Percentiles rank a stretch among this genome's conserved stretches.
Conservation (phyloP, 2,113 vertebrate species). For the Cyprinodon brontotheroides region DNA sequence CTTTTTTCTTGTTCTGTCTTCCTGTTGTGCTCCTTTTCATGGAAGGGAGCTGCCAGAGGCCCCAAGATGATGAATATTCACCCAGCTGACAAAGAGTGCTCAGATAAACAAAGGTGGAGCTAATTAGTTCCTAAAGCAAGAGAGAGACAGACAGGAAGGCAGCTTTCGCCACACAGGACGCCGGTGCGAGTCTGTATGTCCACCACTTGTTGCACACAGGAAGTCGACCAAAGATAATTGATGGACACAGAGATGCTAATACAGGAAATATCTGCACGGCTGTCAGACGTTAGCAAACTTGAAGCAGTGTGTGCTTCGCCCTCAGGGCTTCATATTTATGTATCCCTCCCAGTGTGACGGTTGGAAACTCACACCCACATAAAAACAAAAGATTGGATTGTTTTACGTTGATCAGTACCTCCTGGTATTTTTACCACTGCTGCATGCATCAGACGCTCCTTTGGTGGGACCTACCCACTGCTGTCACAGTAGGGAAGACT, state of each 20-base stretch:
- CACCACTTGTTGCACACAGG: slow-evolving; percentile 13
- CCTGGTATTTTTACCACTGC: slow-evolving; percentile 44
- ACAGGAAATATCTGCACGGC: slow-evolving; percentile 27
- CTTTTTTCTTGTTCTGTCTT: slow-evolving; percentile 52
- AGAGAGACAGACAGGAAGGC: neutral
- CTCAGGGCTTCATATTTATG: neutral
- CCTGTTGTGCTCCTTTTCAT: slow-evolving; percentile 42
- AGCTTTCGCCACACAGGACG: slow-evolving; percentile 16
- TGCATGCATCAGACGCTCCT: slow-evolving; percentile 32
- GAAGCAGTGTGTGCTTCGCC: neutral
- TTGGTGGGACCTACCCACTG: slow-evolving; percentile 12
- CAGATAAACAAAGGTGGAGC: slow-evolving; percentile 58
- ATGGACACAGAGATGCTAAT: slow-evolving; percentile 33
- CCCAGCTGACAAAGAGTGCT: slow-evolving; percentile 54
- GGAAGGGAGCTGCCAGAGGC: slow-evolving; percentile 33
- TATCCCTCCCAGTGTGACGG: slow-evolving; percentile 17
- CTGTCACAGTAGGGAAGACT: slow-evolving; percentile 3
- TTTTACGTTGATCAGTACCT: slow-evolving; percentile 51
- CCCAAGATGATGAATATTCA: slow-evolving; percentile 73
- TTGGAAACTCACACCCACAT: slow-evolving; percentile 32
- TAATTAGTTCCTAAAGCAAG: slow-evolving; percentile 52
- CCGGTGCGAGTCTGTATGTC: slow-evolving; percentile 11
- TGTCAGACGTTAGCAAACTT: neutral
- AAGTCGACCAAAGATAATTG: slow-evolving; percentile 26
- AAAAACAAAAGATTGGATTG: slow-evolving; percentile 61